phyloP scores from a whole-genome alignment of 2,888 invertebrate species.

The Troilus luridus region DNA sequence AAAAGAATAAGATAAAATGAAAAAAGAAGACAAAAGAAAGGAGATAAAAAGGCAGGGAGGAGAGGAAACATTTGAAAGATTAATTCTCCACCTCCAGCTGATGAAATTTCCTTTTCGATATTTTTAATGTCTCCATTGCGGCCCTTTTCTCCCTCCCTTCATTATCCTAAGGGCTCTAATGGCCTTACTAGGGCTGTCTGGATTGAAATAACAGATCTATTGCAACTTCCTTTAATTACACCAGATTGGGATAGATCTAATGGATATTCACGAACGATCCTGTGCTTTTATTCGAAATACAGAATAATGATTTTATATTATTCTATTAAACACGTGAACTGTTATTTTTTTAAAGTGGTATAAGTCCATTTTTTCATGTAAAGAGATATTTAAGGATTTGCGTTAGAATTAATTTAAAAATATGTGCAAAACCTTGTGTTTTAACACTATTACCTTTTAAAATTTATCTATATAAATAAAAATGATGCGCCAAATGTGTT shows the following conservation, averaged over 20 bases:
- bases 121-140: slow-evolving; percentile 30
- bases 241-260: background rate
- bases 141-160: background rate
- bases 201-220: background rate
- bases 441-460: too few species aligned
- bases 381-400: too few species aligned
- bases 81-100: slow-evolving; percentile 48
- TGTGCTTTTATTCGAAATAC: too few species aligned
- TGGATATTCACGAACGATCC: too few species aligned
- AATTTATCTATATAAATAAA: too few species aligned
- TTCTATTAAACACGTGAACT: too few species aligned
- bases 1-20: slow-evolving; percentile 7
- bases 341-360: too few species aligned
- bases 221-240: background rate
- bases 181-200: background rate
- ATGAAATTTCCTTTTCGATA: slow-evolving; percentile 46
- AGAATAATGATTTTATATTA: too few species aligned
- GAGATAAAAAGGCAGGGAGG: background rate
- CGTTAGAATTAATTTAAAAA: too few species aligned
- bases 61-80: slow-evolving; percentile 53
- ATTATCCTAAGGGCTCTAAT: background rate
- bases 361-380: too few species aligned
- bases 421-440: too few species aligned
- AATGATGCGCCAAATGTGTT: too few species aligned
- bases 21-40: background rate